Evolutionary conservation across 2,113 vertebrate genomes (phyloP), one percentile per base, ranked within the genome.

Genomic region (Notechis scutatus): DNA sequence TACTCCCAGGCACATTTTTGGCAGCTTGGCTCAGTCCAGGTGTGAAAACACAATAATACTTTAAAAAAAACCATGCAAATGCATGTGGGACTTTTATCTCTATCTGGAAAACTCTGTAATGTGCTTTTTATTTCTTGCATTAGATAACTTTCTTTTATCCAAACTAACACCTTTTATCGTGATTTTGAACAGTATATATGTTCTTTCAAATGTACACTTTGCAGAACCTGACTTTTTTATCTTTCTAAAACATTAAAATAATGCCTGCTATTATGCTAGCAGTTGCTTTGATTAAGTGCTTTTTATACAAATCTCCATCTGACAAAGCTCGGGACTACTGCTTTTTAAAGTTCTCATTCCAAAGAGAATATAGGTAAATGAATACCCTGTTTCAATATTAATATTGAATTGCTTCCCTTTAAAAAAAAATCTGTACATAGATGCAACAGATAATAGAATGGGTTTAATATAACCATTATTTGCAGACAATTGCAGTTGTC

Each of bases 11-110:
- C 93, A 57, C 47, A 90, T 21, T 95, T 97, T 95, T 97, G 96
- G 97, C 97, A 98, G 94, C 42, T 94, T 94, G 95, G 90, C 52
- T 96, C 96, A 96, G 93, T 89, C 85, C 94, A 97, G 93, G 92
- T 97, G 92, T 96, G 97, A 97, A 96, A 93, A 97, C 95, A 96
- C 95, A 97, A 92, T 97, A 96, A 97, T 96, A 96, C 92, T 97
- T 96, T 96, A 94, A 74, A 96, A 81, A 74, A 20, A 18, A n/a
- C 2, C 93, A 95, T 74, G 93, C 14, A 93, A 20, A 95, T 87
- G 92, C 45, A 92, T 85, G 95, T 93, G 90, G 95, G 95, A 94
- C 95, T 98, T 97, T 97, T 93, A 96, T 97, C 94, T 96, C 92
- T 42, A 97, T 91, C 88, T 94, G 93, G 96, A 96, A 96, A 95